Evolutionary conservation across 1,140 invertebrate genomes (phyloP), one percentile per base, ranked within the genome.

Genomic region (Papilio polytes): DNA sequence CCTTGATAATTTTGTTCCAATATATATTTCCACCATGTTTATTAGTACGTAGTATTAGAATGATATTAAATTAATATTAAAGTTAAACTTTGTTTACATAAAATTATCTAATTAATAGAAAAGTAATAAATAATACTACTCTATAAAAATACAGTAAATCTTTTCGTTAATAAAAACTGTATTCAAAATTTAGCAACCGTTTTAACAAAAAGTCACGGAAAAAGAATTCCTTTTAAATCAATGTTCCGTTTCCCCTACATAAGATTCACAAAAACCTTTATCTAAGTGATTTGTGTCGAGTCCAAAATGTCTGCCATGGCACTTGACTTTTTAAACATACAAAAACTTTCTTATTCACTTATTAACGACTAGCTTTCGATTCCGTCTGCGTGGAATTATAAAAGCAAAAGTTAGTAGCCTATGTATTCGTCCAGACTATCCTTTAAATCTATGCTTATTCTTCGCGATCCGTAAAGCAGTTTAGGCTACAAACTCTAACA

Each of bases 161-260:
- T 56, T 20, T 7, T 56, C n/a, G 18, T 63, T 0, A 41, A 26
- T 26, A 26, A 63, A 26, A 26, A 63, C 3, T 26, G 9, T 63
- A 63, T 63, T 63, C 22, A 63, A 63, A 31, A 66, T 66, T 66
- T 66, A 26, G 26, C 63, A 66, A 66, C 22, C 12, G 31, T 66
- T 66, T 31, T 26, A 31, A 26, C 63, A 66, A 66, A 66, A 66
- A 66, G 63, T 36, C 13, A 26, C 22, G 10, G 13, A 36, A 66
- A 31, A 31, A 66, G 63, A 15, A 31, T 31, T 26, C 22, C n/a
- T 22, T 66, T 18, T 7, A 36, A 31, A 36, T 66, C 26, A 66
- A 66, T 66, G 59, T 66, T 31, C 26, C 10, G 63, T 31, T 66
- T 3, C 12, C 1, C 22, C 22, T 26, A 22, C 53, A 59, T 22